These are phyloP conservation scores for Aplodontia rufa DNA, from an alignment of 2,113 vertebrate genomes.

Conservation along the genomic window DNA sequence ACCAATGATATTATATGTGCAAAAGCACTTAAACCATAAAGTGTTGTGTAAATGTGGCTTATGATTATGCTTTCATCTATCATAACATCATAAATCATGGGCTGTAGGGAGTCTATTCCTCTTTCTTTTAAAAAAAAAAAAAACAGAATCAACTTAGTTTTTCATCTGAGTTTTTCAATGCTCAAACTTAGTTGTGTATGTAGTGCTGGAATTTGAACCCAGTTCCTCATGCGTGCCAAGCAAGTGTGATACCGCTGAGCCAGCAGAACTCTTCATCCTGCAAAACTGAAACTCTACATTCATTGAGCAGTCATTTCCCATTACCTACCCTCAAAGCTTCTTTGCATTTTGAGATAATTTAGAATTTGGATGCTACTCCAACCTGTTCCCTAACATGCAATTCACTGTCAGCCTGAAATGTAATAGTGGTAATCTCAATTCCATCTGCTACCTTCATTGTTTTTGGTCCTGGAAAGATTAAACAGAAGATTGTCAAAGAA, in stretches of 20 bases:
- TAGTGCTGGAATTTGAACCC: too few relatives aligned
- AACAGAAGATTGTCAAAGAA: conserved; percentile 11
- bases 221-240: too few relatives aligned
- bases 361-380: background rate
- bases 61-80: background rate
- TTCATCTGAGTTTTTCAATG: too few relatives aligned
- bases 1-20: background rate
- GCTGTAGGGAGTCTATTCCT: background rate
- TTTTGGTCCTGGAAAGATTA: conserved; percentile 15
- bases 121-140: background rate
- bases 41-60: background rate
- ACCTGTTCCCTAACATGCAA: background rate
- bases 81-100: background rate
- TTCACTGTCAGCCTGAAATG: background rate
- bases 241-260: too few relatives aligned
- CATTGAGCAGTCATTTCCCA: background rate
- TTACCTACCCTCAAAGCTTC: background rate
- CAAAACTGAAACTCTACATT: background rate
- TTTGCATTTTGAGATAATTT: background rate
- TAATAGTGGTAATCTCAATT: conserved; percentile 15
- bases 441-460: background rate
- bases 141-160: too few relatives aligned
- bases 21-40: background rate
- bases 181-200: too few relatives aligned
- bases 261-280: background rate